Conservation (phyloP, 2,113 vertebrate genomes). For the human region DNA sequence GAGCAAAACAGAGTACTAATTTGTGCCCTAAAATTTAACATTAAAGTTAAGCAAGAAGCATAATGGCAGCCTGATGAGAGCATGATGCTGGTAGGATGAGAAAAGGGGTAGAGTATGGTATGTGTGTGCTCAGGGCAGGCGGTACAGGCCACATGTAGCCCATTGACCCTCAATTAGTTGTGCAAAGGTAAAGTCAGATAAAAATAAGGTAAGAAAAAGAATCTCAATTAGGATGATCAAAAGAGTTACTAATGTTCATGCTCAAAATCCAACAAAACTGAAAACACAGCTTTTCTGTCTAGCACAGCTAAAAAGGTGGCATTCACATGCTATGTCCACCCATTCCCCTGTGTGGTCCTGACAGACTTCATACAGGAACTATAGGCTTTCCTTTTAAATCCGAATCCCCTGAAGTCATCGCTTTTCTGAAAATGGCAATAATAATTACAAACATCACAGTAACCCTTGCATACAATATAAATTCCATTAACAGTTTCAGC, state of each 20-base stretch:
- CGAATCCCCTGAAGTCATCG: background rate
- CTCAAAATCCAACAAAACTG: background rate
- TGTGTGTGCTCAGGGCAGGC: accelerated
- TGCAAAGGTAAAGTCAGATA: background rate
- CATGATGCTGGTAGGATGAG: background rate
- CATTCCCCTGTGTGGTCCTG: background rate
- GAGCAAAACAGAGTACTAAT: background rate
- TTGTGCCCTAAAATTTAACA: background rate
- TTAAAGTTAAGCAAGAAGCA: background rate
- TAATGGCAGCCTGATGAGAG: background rate
- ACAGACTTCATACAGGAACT: background rate
- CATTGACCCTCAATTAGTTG: too few relatives aligned
- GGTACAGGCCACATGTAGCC: background rate
- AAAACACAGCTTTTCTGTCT: background rate
- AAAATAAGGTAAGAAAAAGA: background rate
- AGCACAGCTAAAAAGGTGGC: accelerated
- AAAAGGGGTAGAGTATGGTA: too few relatives aligned
- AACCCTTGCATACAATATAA: background rate
- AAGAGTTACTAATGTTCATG: background rate
- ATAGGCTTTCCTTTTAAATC: background rate
- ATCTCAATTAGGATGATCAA: background rate
- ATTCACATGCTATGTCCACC: accelerated
- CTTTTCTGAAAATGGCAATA: background rate
- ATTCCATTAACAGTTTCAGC: conserved; percentile 21
- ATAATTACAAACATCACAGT: background rate